A percentile compares a stretch with the other conserved stretches of the same genome.
Conservation (phyloP, 2,113 vertebrate species). For the Genyomyrus donnyi region DNA sequence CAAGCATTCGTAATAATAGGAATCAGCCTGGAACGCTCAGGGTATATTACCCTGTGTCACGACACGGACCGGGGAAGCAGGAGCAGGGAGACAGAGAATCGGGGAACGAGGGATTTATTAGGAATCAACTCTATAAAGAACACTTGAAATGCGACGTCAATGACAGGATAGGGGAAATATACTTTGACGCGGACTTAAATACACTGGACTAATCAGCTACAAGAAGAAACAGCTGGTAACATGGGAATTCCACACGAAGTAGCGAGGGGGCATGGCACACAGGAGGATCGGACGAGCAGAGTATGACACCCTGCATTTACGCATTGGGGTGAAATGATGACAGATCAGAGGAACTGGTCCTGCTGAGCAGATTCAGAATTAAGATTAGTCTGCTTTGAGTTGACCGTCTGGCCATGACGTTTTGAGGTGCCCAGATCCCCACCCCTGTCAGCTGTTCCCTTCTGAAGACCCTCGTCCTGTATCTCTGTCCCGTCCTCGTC, state of each 20-base stretch:
- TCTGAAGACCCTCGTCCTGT: not conserved
- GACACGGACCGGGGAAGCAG: too few relatives aligned
- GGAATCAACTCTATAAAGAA: too few relatives aligned
- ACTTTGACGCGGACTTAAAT: too few relatives aligned
- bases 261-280: too few relatives aligned
- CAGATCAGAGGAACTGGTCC: not conserved
- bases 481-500: not conserved
- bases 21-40: not conserved
- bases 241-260: too few relatives aligned
- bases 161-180: too few relatives aligned
- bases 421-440: not conserved
- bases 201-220: too few relatives aligned
- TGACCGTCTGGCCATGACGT: not conserved
- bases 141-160: too few relatives aligned
- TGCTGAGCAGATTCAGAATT: not conserved
- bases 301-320: not conserved
- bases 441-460: not conserved
- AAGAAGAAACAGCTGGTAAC: too few relatives aligned
- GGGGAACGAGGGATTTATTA: too few relatives aligned
- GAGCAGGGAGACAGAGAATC: too few relatives aligned
- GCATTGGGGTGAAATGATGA: not conserved
- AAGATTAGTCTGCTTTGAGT: not conserved
- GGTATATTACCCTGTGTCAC: not conserved
- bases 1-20: not conserved
- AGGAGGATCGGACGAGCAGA: too few relatives aligned